A percentile compares a stretch with the other conserved stretches of the same genome.
Evolutionary conservation across 2,113 vertebrate genomes (phyloP).

Genomic region (Zeus faber): DNA sequence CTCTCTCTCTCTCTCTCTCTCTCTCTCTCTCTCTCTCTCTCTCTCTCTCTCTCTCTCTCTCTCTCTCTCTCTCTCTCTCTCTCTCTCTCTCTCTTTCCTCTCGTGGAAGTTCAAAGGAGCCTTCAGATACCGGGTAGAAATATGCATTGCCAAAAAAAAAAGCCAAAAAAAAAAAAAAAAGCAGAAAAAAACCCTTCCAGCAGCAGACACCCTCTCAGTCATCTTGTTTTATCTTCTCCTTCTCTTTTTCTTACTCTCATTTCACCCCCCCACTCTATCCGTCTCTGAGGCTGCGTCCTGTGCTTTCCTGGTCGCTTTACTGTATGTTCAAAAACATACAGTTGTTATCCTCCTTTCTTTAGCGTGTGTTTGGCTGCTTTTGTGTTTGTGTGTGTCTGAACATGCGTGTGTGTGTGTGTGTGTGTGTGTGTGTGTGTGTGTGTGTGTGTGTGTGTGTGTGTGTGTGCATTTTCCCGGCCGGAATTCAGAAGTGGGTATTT

Average conservation of each 20-base stretch:
- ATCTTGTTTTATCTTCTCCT: too few relatives aligned
- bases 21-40: not conserved
- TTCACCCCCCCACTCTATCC: conserved; percentile 22
- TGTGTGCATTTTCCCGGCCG: too few relatives aligned
- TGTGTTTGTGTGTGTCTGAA: conserved; percentile 13
- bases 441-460: not conserved
- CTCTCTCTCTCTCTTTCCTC: too few relatives aligned
- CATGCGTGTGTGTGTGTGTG: conserved; percentile 6
- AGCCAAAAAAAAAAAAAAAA: too few relatives aligned
- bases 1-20: not conserved
- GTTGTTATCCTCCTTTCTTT: not conserved
- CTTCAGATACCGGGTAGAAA: conserved; percentile 59
- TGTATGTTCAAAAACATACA: not conserved
- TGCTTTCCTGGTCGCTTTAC: not conserved
- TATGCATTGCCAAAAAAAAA: conserved; percentile 62
- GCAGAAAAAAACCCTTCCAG: too few relatives aligned
- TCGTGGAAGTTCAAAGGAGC: conserved; percentile 55
- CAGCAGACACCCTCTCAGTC: too few relatives aligned
- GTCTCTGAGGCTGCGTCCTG: not conserved
- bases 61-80: not conserved
- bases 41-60: not conserved
- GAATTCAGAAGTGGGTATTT: too few relatives aligned
- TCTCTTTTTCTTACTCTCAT: conserved; percentile 14
- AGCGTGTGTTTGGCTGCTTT: conserved; percentile 12
- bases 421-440: not conserved